These are phyloP conservation scores for Chydorus sphaericus DNA, from an alignment of 2,888 invertebrate species.

Conservation along the genomic window DNA sequence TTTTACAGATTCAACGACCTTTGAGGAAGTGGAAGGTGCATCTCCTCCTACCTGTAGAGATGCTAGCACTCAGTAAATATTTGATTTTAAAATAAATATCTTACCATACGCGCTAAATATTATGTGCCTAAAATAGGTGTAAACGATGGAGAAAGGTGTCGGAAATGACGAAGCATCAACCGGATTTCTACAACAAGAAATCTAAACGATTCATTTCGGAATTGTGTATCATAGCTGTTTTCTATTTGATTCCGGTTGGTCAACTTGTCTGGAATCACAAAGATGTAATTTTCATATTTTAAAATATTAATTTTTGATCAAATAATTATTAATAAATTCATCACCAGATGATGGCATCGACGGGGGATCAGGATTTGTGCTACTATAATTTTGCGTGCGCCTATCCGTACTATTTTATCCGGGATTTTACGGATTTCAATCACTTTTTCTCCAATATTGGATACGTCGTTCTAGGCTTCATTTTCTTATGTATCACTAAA, in stretches of 20 bases:
- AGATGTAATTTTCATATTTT: not conserved
- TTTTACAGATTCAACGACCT: no score
- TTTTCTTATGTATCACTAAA: not conserved
- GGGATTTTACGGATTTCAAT: not conserved
- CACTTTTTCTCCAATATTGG: constrained; percentile 11
- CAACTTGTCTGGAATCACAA: constrained; percentile 4
- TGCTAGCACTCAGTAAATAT: no score
- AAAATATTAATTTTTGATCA: not conserved
- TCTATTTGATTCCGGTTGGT: not conserved
- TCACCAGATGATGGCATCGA: constrained; percentile 2
- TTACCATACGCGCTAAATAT: no score
- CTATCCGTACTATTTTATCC: not conserved
- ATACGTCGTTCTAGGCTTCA: constrained; percentile 5
- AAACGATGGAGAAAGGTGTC: not conserved
- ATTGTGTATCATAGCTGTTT: constrained; percentile 3
- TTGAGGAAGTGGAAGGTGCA: no score
- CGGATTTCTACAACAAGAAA: constrained; percentile 6
- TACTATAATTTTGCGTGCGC: constrained; percentile 6
- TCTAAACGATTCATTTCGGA: not conserved
- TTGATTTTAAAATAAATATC: no score
- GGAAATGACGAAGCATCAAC: constrained; percentile 2
- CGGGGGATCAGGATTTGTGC: constrained; percentile 9
- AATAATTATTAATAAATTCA: not conserved
- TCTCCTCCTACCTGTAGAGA: no score
- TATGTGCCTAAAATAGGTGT: no score